Evolutionary conservation across 2,797 vertebrate genomes (phyloP), one percentile per base, ranked within the genome.

Genomic region (Bufotes viridis): DNA sequence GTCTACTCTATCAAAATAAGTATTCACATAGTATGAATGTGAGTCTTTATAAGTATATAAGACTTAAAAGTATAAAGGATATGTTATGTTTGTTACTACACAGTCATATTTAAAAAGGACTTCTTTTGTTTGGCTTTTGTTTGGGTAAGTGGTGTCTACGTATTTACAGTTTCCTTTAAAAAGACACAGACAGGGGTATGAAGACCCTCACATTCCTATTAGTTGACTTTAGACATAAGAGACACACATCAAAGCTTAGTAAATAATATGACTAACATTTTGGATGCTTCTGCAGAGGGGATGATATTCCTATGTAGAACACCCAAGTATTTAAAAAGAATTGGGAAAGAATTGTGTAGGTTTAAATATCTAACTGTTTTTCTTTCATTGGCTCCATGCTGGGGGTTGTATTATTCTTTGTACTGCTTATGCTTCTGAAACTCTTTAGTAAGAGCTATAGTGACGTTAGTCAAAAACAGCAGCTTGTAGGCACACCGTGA

Each of bases 331-430:
- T 96, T 94, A 94, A 97, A 96, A 96, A 97, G 96, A 96, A 96
- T 92, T 60, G 92, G 88, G 81, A 96, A 96, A 97, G 96, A 96
- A 96, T 93, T 67, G 92, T 90, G 80, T 91, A 90, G 94, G 94
- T 93, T 95, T 95, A 95, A 94, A 94, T 95, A 93, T 95, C 95
- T 96, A 94, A 93, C 96, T 94, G 95, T 95, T 95, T 94, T 93
- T 93, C 94, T 94, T 90, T 90, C 91, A 60, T 60, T 87, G 95
- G 92, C 93, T 90, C 91, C 98, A 96, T 88, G 95, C 94, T 92
- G 97, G 92, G 97, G 92, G 92, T 92, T 91, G 94, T 99, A 96
- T 99, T 99, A 98, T 97, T 95, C 95, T 97, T 98, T 93, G 94
- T 96, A 94, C 95, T 94, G 94, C 92, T 93, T 94, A 90, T 92